phyloP scores from a whole-genome alignment of 2,888 invertebrate species.

The Caenorhabditis sinica region DNA sequence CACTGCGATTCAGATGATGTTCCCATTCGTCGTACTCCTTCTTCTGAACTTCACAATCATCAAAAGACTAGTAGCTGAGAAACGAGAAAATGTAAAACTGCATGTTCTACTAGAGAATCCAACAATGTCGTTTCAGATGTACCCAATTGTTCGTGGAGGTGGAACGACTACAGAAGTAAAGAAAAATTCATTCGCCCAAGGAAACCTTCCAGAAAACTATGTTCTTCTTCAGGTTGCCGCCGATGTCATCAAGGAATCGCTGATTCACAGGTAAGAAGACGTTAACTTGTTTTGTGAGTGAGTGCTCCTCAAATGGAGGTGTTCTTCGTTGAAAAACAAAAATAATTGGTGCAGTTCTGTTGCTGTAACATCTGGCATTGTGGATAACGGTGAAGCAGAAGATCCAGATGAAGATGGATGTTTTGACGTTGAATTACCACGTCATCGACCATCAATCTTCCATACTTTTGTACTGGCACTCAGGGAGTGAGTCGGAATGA shows the following conservation, averaged over 20 bases:
- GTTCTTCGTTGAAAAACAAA: not conserved
- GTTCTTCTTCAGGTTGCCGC: conserved; percentile 73
- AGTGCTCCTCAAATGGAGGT: not conserved
- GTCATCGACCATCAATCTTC: conserved; percentile 64
- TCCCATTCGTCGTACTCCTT: conserved; percentile 76
- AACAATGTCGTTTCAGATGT: conserved; percentile 56
- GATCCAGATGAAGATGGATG: conserved; percentile 22
- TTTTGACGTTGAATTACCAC: conserved; percentile 43
- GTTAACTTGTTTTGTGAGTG: not conserved
- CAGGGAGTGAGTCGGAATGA: conserved; percentile 58
- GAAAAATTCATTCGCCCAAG: conserved; percentile 57
- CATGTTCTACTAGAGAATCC: not conserved
- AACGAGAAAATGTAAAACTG: conserved; percentile 67
- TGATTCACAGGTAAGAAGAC: conserved; percentile 67
- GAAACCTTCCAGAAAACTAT: conserved; percentile 72
- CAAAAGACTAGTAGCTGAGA: conserved; percentile 73
- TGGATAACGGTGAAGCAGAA: conserved; percentile 23
- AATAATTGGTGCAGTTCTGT: conserved; percentile 36
- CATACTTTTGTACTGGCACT: conserved; percentile 60
- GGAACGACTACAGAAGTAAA: conserved; percentile 49
- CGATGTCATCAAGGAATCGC: conserved; percentile 74
- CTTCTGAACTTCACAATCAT: conserved; percentile 74
- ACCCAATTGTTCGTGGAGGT: conserved; percentile 63
- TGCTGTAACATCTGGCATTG: conserved; percentile 29
- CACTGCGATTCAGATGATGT: conserved; percentile 73